Base-by-base conservation (phyloP, 2,113 vertebrate species). In the Cyphomyrus discorhynchus region DNA sequence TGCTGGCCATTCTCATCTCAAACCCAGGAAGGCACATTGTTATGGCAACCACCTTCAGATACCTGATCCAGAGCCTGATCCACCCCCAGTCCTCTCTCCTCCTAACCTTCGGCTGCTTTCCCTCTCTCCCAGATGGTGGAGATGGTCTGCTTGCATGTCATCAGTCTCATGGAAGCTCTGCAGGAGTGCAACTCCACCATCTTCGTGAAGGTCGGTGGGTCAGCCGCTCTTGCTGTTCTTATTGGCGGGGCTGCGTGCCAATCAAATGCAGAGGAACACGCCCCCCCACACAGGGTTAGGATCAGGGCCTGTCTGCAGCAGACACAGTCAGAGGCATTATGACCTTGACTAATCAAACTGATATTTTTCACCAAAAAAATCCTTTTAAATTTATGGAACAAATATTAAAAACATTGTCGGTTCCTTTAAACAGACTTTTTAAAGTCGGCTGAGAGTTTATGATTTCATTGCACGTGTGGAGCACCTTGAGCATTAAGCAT, bases 131-230 rank as follows among this genome's bases (percentile, higher is more conserved):
- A 97, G 98, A 99, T 99, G 98, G 98, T 99, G 17, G 98, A 99
- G 93, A 99, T 99, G 98, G 98, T 99, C 90, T 99, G 98, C 93
- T 96, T 99, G 93, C 98, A 99, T 93, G 98, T 99, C 93, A 99
- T 99, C 93, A 99, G 98, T 92, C 95, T 99, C 94, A 98, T 99
- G 98, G 98, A 99, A 92, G 98, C 98, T 70, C 95, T 99, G 90
- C 98, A 99, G 94, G 98, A 99, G 92, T 99, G 98, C 95, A 99
- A 99, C 95, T 99, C 98, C 85, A 99, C 98, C 86, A 99, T 99
- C 93, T 99, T 99, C 95, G 98, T 99, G 82, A 99, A 99, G 97
- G 98, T 99, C 96, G 52, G 88, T 89, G 77, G 52, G 77, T 50
- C 27, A 58, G 39, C 17, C 0, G 7, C 45, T 27, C 21, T 42